Evolutionary conservation across 2,888 invertebrate genomes (phyloP).

Genomic region (Stratiomys singularior): DNA sequence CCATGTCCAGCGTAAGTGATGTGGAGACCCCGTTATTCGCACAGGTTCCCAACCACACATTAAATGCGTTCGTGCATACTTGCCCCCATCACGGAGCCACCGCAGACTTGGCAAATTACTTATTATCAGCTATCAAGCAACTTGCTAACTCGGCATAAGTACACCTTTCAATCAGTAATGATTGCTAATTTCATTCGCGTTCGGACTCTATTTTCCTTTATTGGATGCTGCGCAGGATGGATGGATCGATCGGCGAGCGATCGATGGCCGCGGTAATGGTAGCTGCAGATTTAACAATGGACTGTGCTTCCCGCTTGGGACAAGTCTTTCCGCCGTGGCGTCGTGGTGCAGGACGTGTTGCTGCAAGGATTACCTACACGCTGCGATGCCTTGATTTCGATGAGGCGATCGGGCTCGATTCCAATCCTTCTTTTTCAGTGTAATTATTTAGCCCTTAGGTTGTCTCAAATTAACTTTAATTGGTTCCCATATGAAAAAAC

Average conservation of each 20-base stretch:
- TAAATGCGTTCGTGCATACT: background rate
- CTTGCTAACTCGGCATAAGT: slow-evolving; percentile 51
- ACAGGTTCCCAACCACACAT: background rate
- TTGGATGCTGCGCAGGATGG: background rate
- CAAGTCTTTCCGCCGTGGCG: background rate
- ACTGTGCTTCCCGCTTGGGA: no score
- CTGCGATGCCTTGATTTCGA: slow-evolving; percentile 1
- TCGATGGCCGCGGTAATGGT: slow-evolving; percentile 14
- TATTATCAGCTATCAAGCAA: slow-evolving; percentile 53
- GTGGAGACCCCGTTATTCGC: background rate
- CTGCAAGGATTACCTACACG: slow-evolving; percentile 10
- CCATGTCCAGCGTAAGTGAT: no score
- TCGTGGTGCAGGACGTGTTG: slow-evolving; percentile 15
- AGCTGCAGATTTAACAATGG: background rate
- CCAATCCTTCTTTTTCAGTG: background rate
- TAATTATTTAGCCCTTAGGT: slow-evolving; percentile 42
- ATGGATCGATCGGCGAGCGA: slow-evolving; percentile 14
- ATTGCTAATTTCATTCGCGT: slow-evolving; percentile 48
- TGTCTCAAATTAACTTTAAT: slow-evolving; percentile 44
- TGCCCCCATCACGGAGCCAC: slow-evolving; percentile 34
- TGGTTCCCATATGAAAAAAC: slow-evolving; percentile 30
- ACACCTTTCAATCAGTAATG: slow-evolving; percentile 51
- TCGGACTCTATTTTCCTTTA: slow-evolving; percentile 16
- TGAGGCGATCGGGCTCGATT: slow-evolving; percentile 1
- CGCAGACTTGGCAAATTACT: slow-evolving; percentile 49